Conservation (phyloP, 2,888 invertebrate species). For the Eutolmus rufibarbis region DNA sequence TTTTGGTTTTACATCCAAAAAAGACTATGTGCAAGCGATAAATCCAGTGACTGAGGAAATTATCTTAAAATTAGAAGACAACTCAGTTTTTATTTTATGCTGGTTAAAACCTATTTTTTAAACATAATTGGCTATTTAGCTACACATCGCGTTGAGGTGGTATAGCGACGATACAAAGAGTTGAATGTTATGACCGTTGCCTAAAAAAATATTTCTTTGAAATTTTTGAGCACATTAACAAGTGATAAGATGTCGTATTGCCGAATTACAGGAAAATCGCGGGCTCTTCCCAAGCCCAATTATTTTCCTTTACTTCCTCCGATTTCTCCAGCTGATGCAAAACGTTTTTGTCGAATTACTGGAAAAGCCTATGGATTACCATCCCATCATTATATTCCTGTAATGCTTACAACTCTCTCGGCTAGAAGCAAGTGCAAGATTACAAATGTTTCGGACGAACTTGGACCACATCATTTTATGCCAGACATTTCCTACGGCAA, state of each 20-base stretch:
- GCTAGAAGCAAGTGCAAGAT: conserved; percentile 69
- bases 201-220: background rate
- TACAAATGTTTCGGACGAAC: conserved; percentile 70
- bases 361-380: conserved; percentile 78
- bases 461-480: conserved; percentile 69
- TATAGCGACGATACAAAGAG: background rate
- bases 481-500: conserved; percentile 71
- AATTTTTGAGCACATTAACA: background rate
- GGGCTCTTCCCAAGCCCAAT: conserved; percentile 81
- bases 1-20: background rate
- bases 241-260: conserved; percentile 71
- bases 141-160: background rate
- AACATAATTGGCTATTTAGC: background rate
- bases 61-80: background rate
- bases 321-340: conserved; percentile 83
- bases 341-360: conserved; percentile 79
- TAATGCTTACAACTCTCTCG: conserved; percentile 67
- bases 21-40: background rate
- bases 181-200: background rate
- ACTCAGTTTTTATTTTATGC: background rate
- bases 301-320: conserved; percentile 83
- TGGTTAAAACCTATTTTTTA: background rate
- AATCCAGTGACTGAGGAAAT: background rate
- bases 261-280: conserved; percentile 81
- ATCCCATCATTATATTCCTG: conserved; percentile 81